These are phyloP conservation scores for Engraulis encrasicolus DNA, from an alignment of 2,113 vertebrate species.

Conservation along the genomic window DNA sequence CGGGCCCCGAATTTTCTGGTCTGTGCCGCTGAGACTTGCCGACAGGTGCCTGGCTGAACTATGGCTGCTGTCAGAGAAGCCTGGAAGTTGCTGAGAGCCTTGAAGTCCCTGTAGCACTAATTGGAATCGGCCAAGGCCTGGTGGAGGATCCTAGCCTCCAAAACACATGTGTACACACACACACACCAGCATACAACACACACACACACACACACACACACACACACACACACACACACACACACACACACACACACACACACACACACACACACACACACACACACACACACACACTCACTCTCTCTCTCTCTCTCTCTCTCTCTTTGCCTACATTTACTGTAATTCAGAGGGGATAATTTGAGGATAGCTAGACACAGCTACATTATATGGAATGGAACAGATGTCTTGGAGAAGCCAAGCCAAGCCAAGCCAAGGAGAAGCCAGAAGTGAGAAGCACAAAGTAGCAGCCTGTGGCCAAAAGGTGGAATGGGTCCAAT, in stretches of 20 bases:
- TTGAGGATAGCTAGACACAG: not conserved
- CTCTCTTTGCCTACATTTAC: not conserved
- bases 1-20: not conserved
- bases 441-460: not conserved
- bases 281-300: too few relatives aligned
- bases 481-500: not conserved
- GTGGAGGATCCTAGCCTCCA: not conserved
- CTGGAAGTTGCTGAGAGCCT: not conserved
- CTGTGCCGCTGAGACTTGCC: not conserved
- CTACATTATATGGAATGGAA: slow-evolving; percentile 12
- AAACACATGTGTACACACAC: too few relatives aligned
- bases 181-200: too few relatives aligned
- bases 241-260: too few relatives aligned
- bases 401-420: not conserved
- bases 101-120: not conserved
- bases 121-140: not conserved
- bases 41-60: not conserved
- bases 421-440: not conserved
- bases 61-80: too few relatives aligned
- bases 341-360: not conserved
- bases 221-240: too few relatives aligned
- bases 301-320: not conserved
- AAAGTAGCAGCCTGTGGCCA: slow-evolving; percentile 1
- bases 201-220: too few relatives aligned
- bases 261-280: too few relatives aligned